A percentile compares a stretch with the other conserved stretches of the same genome.
These are phyloP conservation scores for Spinus pinus DNA, from an alignment of 2,797 vertebrate genomes.

Conservation along the genomic window DNA sequence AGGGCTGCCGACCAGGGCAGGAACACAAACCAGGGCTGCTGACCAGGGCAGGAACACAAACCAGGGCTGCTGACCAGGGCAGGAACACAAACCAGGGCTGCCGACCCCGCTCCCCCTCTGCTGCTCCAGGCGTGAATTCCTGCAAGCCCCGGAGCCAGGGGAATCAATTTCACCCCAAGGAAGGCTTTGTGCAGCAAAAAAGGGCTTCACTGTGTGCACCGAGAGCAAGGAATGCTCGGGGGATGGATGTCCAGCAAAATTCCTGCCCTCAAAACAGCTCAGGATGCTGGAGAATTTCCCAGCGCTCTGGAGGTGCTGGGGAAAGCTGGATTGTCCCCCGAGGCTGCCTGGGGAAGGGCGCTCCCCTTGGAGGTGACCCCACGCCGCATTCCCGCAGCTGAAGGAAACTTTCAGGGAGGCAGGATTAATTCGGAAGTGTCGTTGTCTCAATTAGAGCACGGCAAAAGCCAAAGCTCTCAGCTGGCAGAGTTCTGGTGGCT, in stretches of 20 bases:
- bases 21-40: not conserved
- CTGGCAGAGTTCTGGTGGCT: not conserved
- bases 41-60: not conserved
- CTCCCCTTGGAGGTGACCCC: not conserved
- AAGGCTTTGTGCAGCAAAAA: not conserved
- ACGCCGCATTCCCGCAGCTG: not conserved
- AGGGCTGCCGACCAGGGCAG: not conserved
- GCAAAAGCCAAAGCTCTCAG: not conserved
- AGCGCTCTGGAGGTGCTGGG: not conserved
- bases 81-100: not conserved
- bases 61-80: rapidly evolving
- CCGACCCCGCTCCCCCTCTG: not conserved
- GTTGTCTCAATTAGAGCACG: not conserved
- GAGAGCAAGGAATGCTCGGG: not conserved
- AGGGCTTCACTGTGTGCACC: not conserved
- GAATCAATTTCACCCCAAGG: not conserved
- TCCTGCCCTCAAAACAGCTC: not conserved
- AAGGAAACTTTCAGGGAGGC: not conserved
- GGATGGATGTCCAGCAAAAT: rapidly evolving
- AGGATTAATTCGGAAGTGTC: not conserved
- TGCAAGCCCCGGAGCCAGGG: not conserved
- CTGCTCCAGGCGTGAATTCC: rapidly evolving
- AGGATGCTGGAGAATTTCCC: not conserved
- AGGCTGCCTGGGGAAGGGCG: not conserved
- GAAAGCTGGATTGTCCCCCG: not conserved